These are phyloP conservation scores for Argyresthia goedartella DNA, from an alignment of 2,888 invertebrate genomes.

Conservation along the genomic window DNA sequence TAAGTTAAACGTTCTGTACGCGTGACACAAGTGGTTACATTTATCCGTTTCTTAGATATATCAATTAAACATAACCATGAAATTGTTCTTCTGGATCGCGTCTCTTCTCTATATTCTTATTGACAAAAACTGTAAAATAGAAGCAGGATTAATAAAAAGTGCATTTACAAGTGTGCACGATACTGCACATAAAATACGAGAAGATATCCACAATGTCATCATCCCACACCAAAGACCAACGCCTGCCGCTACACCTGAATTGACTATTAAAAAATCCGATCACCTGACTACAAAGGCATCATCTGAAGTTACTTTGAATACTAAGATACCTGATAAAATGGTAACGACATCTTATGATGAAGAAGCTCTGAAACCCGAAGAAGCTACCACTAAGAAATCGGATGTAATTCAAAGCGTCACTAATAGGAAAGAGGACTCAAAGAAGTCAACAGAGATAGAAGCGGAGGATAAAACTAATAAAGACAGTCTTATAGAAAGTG, in stretches of 20 bases:
- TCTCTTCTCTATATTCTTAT: background rate
- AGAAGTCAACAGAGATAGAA: too few species aligned
- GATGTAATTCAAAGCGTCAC: too few species aligned
- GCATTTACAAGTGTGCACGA: conserved; percentile 26
- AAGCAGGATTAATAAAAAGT: conserved; percentile 22
- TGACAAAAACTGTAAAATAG: conserved; percentile 8
- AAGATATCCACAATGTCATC: conserved; percentile 21
- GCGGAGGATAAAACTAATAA: too few species aligned
- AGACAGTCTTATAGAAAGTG: too few species aligned
- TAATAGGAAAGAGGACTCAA: too few species aligned
- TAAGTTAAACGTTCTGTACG: too few species aligned
- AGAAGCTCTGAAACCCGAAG: background rate
- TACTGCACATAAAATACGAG: conserved; percentile 19
- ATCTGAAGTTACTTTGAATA: background rate
- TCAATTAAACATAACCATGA: background rate
- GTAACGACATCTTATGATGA: background rate
- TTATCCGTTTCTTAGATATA: too few species aligned
- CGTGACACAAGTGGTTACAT: too few species aligned
- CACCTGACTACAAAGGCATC: background rate
- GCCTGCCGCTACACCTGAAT: background rate
- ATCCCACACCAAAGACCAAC: conserved; percentile 6
- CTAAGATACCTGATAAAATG: background rate
- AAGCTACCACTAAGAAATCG: too few species aligned
- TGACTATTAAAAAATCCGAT: background rate
- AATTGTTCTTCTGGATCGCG: background rate